Base-by-base conservation (phyloP, 2,888 invertebrate genomes). In the Eretmocerus hayati region DNA sequence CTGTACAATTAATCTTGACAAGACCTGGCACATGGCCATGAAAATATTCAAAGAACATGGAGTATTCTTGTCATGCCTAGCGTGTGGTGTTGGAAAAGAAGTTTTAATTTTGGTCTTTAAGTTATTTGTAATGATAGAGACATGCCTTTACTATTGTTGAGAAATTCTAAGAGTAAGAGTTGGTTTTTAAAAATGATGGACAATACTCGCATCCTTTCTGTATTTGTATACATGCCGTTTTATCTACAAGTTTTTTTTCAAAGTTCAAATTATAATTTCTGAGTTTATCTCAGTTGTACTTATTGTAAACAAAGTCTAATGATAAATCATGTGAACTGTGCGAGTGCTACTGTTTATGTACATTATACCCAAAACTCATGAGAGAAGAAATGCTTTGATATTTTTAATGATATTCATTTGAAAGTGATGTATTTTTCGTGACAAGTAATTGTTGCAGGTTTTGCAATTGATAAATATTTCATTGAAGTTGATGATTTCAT, bases 161-260 rank as follows among this genome's bases (percentile, higher is more conserved):
- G 52, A 50, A 39, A 23, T 22, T 37, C 21, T 44, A 46, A 46
- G 46, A 48, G 48, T 52, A 46, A 50, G 21, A 50, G 42, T 52
- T 57, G 54, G 41, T 55, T 62, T 58, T 59, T 60, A 58, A 59
- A 48, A 52, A 56, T 56, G 61, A 61, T 58, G 56, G 64, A 65
- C 64, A 67, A 67, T 66, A 66, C 66, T 66, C 67, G 57, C 50
- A 58, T 58, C 56, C 56, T 42, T 46, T 58, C 60, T 62, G 59
- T 61, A 63, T 56, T 63, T n/a, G n/a, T n/a, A n/a, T n/a, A n/a
- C n/a, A n/a, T n/a, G n/a, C n/a, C n/a, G n/a, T n/a, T n/a, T n/a
- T n/a, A n/a, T n/a, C n/a, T n/a, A n/a, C n/a, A n/a, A n/a, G n/a
- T n/a, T n/a, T n/a, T n/a, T n/a, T n/a, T n/a, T n/a, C n/a, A n/a